These are phyloP conservation scores for Trisateles emortualis DNA, from an alignment of 2,888 invertebrate species.

Conservation along the genomic window DNA sequence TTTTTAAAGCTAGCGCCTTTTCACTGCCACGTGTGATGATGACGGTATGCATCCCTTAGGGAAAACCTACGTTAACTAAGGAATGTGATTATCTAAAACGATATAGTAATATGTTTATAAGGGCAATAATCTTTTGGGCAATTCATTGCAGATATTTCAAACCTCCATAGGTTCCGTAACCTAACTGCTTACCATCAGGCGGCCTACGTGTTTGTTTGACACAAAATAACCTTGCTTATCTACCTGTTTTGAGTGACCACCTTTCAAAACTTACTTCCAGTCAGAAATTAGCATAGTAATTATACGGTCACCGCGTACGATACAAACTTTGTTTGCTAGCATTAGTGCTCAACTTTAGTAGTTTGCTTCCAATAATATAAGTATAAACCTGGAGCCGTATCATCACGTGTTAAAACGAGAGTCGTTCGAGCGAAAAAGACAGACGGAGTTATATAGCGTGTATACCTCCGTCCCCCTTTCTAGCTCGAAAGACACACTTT, in stretches of 20 bases:
- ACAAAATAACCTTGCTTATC: too few relatives aligned
- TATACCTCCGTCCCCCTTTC: too few relatives aligned
- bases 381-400: too few relatives aligned
- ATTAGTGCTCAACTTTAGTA: neutral
- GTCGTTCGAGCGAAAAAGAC: too few relatives aligned
- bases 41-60: neutral
- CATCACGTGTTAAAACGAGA: too few relatives aligned
- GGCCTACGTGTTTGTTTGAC: too few relatives aligned
- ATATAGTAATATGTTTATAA: neutral
- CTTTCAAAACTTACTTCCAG: constrained; percentile 13
- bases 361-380: constrained; percentile 4
- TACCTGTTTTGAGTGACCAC: constrained; percentile 7
- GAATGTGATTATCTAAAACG: neutral
- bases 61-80: neutral
- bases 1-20: neutral
- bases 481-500: too few relatives aligned
- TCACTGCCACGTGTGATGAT: neutral
- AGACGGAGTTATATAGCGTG: too few relatives aligned
- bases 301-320: constrained; percentile 10
- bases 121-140: too few relatives aligned
- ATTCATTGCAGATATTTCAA: too few relatives aligned
- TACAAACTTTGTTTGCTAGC: constrained; percentile 12
- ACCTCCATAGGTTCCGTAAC: too few relatives aligned
- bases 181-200: too few relatives aligned
- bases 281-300: constrained; percentile 20